phyloP scores from a whole-genome alignment of 2,113 vertebrate species.

The Tiliqua scincoides region DNA sequence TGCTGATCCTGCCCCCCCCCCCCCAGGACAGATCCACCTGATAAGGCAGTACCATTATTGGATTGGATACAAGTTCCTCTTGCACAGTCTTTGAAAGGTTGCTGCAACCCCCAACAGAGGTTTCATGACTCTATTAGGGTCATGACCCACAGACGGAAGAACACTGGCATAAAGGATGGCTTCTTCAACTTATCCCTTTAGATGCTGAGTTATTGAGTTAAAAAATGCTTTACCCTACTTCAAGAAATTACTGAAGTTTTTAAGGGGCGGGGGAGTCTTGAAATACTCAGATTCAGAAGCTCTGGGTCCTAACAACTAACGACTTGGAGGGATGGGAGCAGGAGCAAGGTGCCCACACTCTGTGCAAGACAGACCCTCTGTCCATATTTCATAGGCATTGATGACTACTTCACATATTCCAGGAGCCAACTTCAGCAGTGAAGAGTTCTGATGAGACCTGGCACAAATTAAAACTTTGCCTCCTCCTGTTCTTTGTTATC shows the following conservation, averaged over 20 bases:
- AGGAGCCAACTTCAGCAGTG: not conserved
- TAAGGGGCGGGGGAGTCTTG: not conserved
- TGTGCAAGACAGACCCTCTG: not conserved
- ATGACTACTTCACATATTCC: not conserved
- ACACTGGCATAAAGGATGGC: slow-evolving; percentile 10
- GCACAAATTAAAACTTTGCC: not conserved
- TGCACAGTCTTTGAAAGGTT: too few relatives aligned
- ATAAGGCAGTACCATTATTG: too few relatives aligned
- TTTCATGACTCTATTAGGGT: not conserved
- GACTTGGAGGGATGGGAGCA: too few relatives aligned
- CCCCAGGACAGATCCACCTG: too few relatives aligned
- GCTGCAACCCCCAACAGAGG: not conserved
- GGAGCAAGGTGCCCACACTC: not conserved
- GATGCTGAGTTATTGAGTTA: not conserved
- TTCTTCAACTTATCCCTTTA: not conserved
- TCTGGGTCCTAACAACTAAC: not conserved
- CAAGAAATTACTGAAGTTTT: not conserved
- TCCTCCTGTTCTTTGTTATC: not conserved
- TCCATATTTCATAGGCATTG: not conserved
- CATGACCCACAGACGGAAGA: too few relatives aligned
- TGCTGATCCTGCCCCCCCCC: too few relatives aligned
- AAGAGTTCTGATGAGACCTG: not conserved
- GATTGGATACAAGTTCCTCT: too few relatives aligned
- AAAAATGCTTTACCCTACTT: too few relatives aligned
- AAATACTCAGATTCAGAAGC: not conserved